Conservation (phyloP, 2,797 vertebrate genomes). For the Astyanax mexicanus region DNA sequence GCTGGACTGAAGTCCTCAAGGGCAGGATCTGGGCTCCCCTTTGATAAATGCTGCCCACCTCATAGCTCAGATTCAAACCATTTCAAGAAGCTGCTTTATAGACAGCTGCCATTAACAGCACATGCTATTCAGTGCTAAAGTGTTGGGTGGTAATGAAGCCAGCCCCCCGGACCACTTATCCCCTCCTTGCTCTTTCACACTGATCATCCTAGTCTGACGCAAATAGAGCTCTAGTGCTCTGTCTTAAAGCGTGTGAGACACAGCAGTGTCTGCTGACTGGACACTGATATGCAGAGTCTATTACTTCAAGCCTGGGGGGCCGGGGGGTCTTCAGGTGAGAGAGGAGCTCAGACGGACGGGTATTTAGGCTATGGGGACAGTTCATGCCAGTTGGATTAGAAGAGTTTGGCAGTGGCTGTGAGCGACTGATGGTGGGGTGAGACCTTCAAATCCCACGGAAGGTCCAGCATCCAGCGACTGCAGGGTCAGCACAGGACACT, state of each 20-base stretch:
- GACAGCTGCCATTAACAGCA: constrained; percentile 71
- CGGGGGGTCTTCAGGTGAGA: constrained; percentile 47
- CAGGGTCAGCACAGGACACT: background rate
- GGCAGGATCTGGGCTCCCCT: background rate
- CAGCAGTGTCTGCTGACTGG: constrained; percentile 60
- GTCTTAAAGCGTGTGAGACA: constrained; percentile 73
- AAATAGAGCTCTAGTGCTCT: constrained; percentile 43
- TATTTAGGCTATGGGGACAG: constrained; percentile 46
- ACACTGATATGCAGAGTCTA: constrained; percentile 49
- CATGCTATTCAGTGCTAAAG: constrained; percentile 71
- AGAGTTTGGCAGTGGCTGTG: constrained; percentile 4
- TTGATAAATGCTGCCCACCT: background rate
- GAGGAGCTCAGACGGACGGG: constrained; percentile 21
- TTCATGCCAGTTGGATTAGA: constrained; percentile 42
- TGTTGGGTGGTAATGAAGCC: constrained; percentile 68
- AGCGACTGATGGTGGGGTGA: background rate
- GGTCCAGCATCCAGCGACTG: background rate
- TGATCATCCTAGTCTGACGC: constrained; percentile 63
- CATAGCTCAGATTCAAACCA: constrained; percentile 12
- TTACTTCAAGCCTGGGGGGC: constrained; percentile 49
- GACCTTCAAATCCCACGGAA: constrained; percentile 7
- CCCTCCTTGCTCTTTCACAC: constrained; percentile 60
- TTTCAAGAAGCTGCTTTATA: constrained; percentile 73
- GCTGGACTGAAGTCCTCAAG: background rate
- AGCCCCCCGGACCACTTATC: constrained; percentile 60